Evolutionary conservation across 2,888 invertebrate genomes (phyloP).

Genomic region (Pseudococcus viburni): DNA sequence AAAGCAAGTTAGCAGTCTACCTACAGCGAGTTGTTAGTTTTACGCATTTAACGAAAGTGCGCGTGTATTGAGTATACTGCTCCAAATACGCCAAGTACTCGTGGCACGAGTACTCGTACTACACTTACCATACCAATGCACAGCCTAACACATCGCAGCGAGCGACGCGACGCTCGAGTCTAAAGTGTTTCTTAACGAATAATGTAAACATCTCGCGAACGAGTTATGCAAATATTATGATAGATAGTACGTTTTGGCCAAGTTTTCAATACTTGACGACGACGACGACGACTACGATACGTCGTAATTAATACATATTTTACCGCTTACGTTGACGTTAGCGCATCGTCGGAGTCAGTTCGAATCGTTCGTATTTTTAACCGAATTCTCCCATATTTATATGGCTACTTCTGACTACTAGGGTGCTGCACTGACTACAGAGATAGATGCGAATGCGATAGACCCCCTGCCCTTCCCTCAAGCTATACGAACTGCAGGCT

Average conservation of each 20-base stretch:
- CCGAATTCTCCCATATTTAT: background rate
- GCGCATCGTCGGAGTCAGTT: background rate
- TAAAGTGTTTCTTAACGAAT: constrained; percentile 8
- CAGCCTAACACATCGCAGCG: background rate
- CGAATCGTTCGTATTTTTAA: background rate
- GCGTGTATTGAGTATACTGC: background rate
- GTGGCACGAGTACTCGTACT: background rate
- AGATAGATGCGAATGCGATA: too few species aligned
- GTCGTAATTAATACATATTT: constrained; percentile 1
- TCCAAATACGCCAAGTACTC: too few species aligned
- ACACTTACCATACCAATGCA: background rate
- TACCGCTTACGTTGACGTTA: background rate
- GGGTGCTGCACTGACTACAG: too few species aligned
- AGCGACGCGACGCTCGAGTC: background rate
- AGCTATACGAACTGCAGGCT: too few species aligned
- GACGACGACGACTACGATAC: background rate
- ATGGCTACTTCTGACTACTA: too few species aligned
- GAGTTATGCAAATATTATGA: constrained; percentile 14
- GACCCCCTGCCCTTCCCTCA: too few species aligned
- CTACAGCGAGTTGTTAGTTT: background rate
- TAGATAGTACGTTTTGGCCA: constrained; percentile 6
- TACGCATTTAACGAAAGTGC: background rate
- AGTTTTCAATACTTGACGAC: constrained; percentile 6
- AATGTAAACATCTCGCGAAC: constrained; percentile 14
- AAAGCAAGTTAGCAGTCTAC: too few species aligned